These are phyloP conservation scores for Microtus ochrogaster DNA, from an alignment of 2,113 vertebrate genomes.

Conservation along the genomic window DNA sequence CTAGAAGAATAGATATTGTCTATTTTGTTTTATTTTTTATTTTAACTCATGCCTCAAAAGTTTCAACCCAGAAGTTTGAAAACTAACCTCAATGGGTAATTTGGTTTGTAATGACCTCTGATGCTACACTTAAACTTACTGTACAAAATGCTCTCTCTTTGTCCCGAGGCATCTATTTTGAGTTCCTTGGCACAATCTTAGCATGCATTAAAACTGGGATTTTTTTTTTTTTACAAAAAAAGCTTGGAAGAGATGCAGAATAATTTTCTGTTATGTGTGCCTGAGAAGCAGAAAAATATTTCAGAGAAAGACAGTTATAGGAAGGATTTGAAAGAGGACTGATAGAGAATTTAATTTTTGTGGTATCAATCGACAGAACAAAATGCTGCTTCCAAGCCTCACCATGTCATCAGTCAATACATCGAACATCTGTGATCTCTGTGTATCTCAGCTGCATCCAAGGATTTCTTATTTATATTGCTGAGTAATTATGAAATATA, in stretches of 20 bases:
- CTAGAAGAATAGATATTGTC: background rate
- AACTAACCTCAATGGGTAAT: conserved; percentile 40
- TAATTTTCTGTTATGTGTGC: conserved; percentile 71
- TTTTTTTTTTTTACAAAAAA: conserved; percentile 29
- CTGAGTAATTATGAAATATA: conserved; percentile 35
- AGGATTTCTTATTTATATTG: background rate
- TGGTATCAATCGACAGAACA: conserved; percentile 51
- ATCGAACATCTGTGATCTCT: background rate
- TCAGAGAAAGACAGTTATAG: conserved; percentile 59
- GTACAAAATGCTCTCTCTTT: conserved; percentile 58
- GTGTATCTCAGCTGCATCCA: background rate
- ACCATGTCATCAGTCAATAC: background rate
- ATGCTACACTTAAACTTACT: conserved; percentile 54
- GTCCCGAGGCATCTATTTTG: conserved; percentile 74
- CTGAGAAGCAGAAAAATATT: conserved; percentile 68
- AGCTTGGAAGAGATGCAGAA: conserved; percentile 75
- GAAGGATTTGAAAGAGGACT: conserved; percentile 37
- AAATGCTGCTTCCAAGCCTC: conserved; percentile 20
- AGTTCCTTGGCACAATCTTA: conserved; percentile 71
- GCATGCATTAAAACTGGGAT: conserved; percentile 62
- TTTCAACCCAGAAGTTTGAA: conserved; percentile 44
- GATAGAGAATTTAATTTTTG: conserved; percentile 63
- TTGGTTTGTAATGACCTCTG: conserved; percentile 57
- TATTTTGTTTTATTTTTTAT: background rate
- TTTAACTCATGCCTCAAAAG: background rate